A percentile compares a stretch with the other conserved stretches of the same genome.
Conservation (phyloP, 2,797 vertebrate species). For the Mus minutoides region DNA sequence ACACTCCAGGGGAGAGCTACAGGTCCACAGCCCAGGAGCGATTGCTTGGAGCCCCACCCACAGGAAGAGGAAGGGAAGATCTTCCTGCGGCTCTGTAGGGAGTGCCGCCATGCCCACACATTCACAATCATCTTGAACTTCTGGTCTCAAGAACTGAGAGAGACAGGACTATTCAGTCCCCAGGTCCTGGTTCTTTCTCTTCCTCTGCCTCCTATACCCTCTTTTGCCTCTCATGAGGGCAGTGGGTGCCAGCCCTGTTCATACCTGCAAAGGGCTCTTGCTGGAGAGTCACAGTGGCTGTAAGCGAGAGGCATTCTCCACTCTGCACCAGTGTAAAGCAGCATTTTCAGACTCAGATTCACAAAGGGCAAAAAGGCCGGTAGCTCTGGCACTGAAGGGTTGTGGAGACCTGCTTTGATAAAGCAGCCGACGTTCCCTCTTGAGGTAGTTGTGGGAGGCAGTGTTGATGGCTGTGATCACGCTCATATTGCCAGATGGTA, state of each 20-base stretch:
- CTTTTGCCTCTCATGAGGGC: neutral
- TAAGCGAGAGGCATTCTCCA: accelerated
- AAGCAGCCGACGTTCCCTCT: accelerated
- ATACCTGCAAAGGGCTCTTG: too few relatives aligned
- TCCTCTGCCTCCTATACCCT: too few relatives aligned
- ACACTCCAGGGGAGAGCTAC: too few relatives aligned
- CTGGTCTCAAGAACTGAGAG: neutral
- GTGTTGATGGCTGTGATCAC: too few relatives aligned
- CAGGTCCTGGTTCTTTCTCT: neutral
- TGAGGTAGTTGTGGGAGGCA: neutral
- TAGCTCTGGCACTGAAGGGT: neutral
- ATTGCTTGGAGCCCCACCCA: neutral
- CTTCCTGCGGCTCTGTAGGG: neutral
- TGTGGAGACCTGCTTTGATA: neutral
- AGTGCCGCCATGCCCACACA: too few relatives aligned
- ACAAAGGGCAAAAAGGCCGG: accelerated
- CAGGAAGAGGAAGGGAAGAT: too few relatives aligned
- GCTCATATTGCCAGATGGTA: too few relatives aligned
- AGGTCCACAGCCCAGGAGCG: neutral
- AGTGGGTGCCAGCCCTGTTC: neutral
- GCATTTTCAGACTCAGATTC: accelerated
- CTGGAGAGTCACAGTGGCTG: too few relatives aligned
- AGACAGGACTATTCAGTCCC: neutral
- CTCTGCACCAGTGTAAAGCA: accelerated
- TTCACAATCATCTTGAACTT: neutral